Percentiles rank a stretch among this genome's conserved stretches.
Evolutionary conservation across 1,140 invertebrate species (phyloP).

Genomic region (Aethina tumida): DNA sequence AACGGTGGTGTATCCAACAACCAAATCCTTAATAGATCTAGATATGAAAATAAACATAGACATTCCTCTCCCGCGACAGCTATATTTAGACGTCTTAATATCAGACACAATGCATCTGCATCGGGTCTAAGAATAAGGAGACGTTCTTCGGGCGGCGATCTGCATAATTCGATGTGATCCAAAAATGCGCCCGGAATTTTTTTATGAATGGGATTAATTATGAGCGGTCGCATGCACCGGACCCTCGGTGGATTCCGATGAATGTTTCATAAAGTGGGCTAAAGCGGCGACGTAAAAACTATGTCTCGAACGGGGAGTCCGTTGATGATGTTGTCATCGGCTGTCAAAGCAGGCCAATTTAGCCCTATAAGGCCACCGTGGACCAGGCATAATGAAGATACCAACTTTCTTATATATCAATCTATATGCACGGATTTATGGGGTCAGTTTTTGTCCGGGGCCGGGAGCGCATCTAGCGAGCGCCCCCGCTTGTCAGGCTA

Average conservation of each 20-base stretch:
- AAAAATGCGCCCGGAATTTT: no score
- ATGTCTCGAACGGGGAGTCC: slow-evolving; percentile 26
- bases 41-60: no score
- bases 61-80: no score
- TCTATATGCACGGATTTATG: slow-evolving; percentile 30
- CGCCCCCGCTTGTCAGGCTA: slow-evolving; percentile 13
- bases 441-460: slow-evolving; percentile 23
- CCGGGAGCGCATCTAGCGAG: slow-evolving; percentile 5
- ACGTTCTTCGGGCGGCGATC: no score
- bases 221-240: slow-evolving; percentile 19
- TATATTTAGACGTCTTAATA: no score
- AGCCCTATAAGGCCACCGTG: slow-evolving; percentile 30
- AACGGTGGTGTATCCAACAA: no score
- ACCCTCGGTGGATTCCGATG: slow-evolving; percentile 16
- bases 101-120: no score
- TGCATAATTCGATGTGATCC: no score
- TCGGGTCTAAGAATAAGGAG: no score
- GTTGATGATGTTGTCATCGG: slow-evolving; percentile 33
- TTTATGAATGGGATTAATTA: slow-evolving; percentile 23
- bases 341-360: slow-evolving; percentile 30
- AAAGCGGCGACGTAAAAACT: slow-evolving; percentile 27
- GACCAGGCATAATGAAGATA: slow-evolving; percentile 32
- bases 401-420: slow-evolving; percentile 31
- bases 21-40: no score
- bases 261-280: slow-evolving; percentile 31